Evolutionary conservation across 2,113 vertebrate genomes (phyloP).

Genomic region (Chitala chitala): DNA sequence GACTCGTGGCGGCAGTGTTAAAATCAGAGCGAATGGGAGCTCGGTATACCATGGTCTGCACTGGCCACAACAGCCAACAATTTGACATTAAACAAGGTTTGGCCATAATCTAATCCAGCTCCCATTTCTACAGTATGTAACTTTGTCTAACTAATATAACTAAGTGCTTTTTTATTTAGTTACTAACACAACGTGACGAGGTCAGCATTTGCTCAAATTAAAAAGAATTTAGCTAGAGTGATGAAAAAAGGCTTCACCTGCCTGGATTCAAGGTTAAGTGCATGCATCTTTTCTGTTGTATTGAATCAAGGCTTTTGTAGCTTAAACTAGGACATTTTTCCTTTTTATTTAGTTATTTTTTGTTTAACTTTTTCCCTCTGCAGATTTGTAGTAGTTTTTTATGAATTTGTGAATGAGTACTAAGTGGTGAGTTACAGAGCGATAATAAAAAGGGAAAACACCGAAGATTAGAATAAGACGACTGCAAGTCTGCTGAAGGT

Average conservation of each 20-base stretch:
- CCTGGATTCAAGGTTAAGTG: neutral
- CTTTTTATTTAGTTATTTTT: neutral
- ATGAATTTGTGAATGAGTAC: neutral
- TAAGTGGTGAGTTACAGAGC: neutral
- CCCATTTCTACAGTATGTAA: neutral
- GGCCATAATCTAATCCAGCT: conserved; percentile 6
- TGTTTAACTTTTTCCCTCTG: neutral
- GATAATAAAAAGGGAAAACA: neutral
- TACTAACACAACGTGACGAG: neutral
- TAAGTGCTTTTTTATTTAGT: conserved; percentile 11
- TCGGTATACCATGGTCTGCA: neutral
- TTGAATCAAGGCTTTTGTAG: neutral
- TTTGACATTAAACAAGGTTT: no score
- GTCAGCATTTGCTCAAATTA: neutral
- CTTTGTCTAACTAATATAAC: conserved; percentile 3
- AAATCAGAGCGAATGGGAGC: neutral
- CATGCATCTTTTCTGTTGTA: neutral
- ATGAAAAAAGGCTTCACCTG: no score
- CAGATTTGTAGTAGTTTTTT: neutral
- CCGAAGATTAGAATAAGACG: neutral
- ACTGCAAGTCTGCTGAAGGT: neutral
- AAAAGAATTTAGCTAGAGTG: neutral
- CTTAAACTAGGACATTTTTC: neutral
- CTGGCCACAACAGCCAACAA: neutral
- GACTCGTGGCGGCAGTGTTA: neutral